phyloP scores from a whole-genome alignment of 2,113 vertebrate species.

The Nerophis ophidion region DNA sequence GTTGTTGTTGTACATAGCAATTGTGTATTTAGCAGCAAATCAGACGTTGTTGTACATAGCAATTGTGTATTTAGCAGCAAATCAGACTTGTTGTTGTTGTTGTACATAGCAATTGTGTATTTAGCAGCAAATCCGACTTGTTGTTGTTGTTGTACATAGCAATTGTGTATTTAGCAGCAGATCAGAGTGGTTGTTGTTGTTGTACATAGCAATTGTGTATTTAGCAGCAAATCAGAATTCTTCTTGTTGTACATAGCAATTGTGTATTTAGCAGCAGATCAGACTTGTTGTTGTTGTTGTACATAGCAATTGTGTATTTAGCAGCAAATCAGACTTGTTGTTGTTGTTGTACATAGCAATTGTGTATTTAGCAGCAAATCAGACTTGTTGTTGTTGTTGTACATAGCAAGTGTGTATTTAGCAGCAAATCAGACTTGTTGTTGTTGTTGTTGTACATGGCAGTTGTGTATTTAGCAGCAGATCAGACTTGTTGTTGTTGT shows the following conservation, averaged over 20 bases:
- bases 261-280: too few relatives aligned
- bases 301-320: too few relatives aligned
- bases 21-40: background rate
- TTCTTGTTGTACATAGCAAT: too few relatives aligned
- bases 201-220: background rate
- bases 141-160: too few relatives aligned
- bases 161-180: background rate
- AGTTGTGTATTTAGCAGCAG: background rate
- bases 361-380: constrained; percentile 4
- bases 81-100: too few relatives aligned
- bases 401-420: too few relatives aligned
- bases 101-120: too few relatives aligned
- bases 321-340: background rate
- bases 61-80: constrained; percentile 1
- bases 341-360: background rate
- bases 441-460: too few relatives aligned
- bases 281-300: background rate
- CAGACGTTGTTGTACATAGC: background rate
- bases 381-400: too few relatives aligned
- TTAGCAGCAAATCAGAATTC: background rate
- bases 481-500: background rate
- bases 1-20: too few relatives aligned
- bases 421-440: background rate
- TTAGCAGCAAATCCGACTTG: background rate
- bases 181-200: background rate